Conservation (phyloP, 1,140 invertebrate genomes). For the Tetramorium alpestre region DNA sequence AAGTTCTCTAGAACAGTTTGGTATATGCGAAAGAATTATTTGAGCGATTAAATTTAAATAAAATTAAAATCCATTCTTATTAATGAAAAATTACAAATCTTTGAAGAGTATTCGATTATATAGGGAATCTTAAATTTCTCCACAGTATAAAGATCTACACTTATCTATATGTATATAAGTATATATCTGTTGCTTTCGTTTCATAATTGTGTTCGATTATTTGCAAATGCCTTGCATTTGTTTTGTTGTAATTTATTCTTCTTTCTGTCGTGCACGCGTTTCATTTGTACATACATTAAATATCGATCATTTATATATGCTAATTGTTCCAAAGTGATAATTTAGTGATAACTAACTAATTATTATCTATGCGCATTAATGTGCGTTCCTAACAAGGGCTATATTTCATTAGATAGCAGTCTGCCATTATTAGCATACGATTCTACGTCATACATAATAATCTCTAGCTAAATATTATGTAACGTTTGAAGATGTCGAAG, state of each 20-base stretch:
- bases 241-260: background rate
- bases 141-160: background rate
- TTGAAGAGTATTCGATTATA: background rate
- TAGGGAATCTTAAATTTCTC: background rate
- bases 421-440: slow-evolving; percentile 9
- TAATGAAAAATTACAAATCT: background rate
- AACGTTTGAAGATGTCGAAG: background rate
- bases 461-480: background rate
- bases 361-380: slow-evolving; percentile 21
- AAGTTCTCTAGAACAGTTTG: background rate
- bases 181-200: background rate
- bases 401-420: background rate
- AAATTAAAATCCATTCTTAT: background rate
- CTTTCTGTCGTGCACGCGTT: background rate
- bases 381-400: slow-evolving; percentile 2
- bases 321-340: slow-evolving; percentile 1
- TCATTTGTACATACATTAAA: slow-evolving; percentile 20
- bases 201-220: background rate
- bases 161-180: background rate
- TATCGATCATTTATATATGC: slow-evolving; percentile 1
- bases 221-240: background rate
- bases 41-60: background rate
- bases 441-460: background rate
- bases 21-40: background rate
- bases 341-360: background rate